These are phyloP conservation scores for Halcyon badia DNA, from an alignment of 2,797 vertebrate species.

Conservation along the genomic window DNA sequence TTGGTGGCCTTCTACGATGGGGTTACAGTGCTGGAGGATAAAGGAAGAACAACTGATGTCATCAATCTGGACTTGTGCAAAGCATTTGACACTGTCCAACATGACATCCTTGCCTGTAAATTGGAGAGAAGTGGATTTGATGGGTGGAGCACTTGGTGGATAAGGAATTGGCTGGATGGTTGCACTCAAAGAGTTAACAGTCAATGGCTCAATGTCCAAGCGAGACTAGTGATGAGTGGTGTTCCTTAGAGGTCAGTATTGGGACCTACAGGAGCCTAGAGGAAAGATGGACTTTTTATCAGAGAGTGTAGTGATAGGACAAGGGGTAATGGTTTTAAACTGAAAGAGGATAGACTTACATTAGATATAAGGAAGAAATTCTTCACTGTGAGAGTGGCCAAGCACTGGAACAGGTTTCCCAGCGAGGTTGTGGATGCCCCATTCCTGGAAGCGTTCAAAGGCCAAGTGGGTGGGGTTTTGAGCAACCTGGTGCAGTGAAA, in stretches of 20 bases:
- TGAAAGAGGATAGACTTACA: no score
- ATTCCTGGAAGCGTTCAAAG: background rate
- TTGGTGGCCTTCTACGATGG: no score
- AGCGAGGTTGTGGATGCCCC: no score
- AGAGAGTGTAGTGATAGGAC: background rate
- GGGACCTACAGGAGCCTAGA: background rate
- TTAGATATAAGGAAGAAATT: no score
- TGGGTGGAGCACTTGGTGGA: background rate
- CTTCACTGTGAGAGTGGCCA: no score
- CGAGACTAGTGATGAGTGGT: background rate
- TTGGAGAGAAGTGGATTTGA: no score
- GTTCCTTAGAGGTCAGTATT: background rate
- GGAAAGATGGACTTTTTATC: background rate
- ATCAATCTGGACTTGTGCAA: background rate
- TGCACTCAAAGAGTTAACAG: background rate
- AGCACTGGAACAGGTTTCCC: no score
- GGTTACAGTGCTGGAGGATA: no score
- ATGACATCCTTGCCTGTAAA: no score
- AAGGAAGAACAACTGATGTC: no score
- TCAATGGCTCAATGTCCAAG: background rate
- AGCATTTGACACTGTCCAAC: background rate
- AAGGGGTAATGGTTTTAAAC: background rate
- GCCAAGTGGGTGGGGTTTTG: no score
- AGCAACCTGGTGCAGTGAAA: background rate
- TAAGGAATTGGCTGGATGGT: background rate